Evolutionary conservation across 2,113 vertebrate genomes (phyloP).

Genomic region (Colaptes auratus): DNA sequence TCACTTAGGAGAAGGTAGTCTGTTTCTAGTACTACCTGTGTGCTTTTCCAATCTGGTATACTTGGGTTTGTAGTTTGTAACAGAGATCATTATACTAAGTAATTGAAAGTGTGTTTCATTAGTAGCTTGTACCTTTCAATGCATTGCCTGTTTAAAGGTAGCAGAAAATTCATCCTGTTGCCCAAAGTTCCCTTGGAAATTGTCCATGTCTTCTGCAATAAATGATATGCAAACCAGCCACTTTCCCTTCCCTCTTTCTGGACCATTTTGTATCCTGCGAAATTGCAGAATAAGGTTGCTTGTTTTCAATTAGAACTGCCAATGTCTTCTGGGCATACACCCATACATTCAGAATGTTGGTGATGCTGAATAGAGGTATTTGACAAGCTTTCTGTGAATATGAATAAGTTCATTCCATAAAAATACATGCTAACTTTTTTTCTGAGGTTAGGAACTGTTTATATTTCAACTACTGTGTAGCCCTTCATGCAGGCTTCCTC

Average conservation of each 20-base stretch:
- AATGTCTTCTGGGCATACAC: not conserved
- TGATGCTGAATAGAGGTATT: not conserved
- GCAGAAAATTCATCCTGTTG: not conserved
- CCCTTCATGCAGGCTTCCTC: not conserved
- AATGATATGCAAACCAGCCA: not conserved
- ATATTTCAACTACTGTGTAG: not conserved
- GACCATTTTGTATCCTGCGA: not conserved
- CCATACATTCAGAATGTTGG: not conserved
- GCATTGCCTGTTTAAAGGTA: not conserved
- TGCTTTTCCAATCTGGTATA: not conserved
- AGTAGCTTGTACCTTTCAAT: not conserved
- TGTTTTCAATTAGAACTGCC: not conserved
- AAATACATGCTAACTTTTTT: not conserved
- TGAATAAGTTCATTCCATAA: not conserved
- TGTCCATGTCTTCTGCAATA: not conserved
- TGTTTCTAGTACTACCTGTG: not conserved
- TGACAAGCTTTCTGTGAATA: conserved; percentile 15
- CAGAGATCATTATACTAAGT: not conserved
- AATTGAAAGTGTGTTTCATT: fast-evolving
- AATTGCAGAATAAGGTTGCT: not conserved
- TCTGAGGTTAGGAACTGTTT: not conserved
- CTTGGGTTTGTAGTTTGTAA: not conserved
- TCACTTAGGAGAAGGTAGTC: not conserved
- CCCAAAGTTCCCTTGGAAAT: not conserved
- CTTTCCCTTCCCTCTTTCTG: not conserved